These are phyloP conservation scores for Exephanes ischioxanthus DNA, from an alignment of 2,888 invertebrate species.

Conservation along the genomic window DNA sequence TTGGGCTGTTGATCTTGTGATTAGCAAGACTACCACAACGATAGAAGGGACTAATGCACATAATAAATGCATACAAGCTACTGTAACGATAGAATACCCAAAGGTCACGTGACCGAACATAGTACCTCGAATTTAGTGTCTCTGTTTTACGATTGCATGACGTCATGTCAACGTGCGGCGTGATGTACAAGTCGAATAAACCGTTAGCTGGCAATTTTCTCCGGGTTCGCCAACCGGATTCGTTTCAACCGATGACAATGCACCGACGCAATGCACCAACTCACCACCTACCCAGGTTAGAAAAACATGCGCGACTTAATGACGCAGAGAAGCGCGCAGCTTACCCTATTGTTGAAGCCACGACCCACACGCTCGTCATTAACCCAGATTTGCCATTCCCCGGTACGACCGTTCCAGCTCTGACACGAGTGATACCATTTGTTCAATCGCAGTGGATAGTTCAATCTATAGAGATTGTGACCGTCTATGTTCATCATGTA, in stretches of 20 bases:
- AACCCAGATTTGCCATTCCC: slow-evolving; percentile 96
- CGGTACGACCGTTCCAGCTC: slow-evolving; percentile 95
- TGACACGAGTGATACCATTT: slow-evolving; percentile 95
- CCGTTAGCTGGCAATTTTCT: background rate
- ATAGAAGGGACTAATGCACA: no score
- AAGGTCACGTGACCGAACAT: slow-evolving; percentile 45
- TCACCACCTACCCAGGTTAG: background rate
- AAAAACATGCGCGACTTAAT: background rate
- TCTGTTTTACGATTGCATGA: no score
- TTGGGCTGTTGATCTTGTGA: no score
- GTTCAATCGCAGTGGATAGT: slow-evolving; percentile 89
- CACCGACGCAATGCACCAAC: background rate
- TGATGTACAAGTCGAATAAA: no score
- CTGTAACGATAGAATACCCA: no score
- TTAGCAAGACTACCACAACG: no score
- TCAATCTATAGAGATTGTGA: slow-evolving; percentile 92
- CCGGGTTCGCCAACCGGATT: slow-evolving; percentile 8
- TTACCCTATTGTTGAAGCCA: slow-evolving; percentile 94
- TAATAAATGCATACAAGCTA: no score
- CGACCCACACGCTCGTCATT: slow-evolving; percentile 94
- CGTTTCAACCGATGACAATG: slow-evolving; percentile 26
- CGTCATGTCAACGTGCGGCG: no score
- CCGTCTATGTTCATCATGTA: slow-evolving; percentile 93
- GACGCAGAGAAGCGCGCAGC: slow-evolving; percentile 71
- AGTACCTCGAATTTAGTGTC: background rate